Evolutionary conservation across 1,140 invertebrate genomes (phyloP), one percentile per base, ranked within the genome.

Genomic region (Onthophagus taurus): DNA sequence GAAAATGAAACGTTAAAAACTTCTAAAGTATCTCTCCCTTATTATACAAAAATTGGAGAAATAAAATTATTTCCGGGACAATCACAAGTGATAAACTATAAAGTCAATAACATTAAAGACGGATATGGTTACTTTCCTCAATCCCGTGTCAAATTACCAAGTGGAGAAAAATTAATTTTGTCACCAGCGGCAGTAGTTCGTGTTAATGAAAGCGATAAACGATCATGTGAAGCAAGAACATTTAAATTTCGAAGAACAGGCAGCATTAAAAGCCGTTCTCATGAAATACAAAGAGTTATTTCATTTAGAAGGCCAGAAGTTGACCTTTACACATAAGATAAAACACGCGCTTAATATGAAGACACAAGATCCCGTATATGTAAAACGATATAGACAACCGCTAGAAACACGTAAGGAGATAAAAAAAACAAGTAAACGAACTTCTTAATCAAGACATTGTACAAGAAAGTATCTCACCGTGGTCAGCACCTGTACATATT

Each of bases 401-500:
- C 41, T 41, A 18, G 9, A 14, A 14, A 26, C 46, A 14, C 44
- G 34, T 31, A 19, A 41, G 13, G 47, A 54, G 48, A 43, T 54
- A 8, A 42, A 54, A 24, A 21, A 49, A 41, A 36, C 29, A 48
- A 37, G 50, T 57, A 34, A 26, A 49, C 4, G 31, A 47, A 14
- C 14, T 37, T 16, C n/a, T 37, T 2, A 9, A 37, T 5, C 34
- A 54, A 35, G 26, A 33, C 4, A 55, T 59, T 20, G 57, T 58
- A 9, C 11, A 52, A 55, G 62, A 42, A 30, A 54, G 44, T 2
- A 44, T 23, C 4, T 49, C 53, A 0, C 52, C 57, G 8, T 57
- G 53, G 49, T 54, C 43, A 31, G 35, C 42, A 11, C 59, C 57
- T 2, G 26, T 59, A 4, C 53, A 43, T 20, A 6, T 63, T 3